Conservation (phyloP, 2,113 vertebrate species). For the Cavia porcellus region DNA sequence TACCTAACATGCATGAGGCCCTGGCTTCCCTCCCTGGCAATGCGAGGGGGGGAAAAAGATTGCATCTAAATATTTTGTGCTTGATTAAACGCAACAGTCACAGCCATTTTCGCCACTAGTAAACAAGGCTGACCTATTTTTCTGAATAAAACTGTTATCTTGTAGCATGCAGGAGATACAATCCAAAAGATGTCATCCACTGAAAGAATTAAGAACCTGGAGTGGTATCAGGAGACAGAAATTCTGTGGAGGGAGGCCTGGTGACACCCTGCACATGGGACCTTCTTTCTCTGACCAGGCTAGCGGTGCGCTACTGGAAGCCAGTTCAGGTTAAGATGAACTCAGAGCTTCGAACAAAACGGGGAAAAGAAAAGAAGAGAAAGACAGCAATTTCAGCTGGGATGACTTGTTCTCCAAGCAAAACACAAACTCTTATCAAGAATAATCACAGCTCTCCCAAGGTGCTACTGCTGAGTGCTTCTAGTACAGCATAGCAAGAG, state of each 20-base stretch:
- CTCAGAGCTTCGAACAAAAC: neutral
- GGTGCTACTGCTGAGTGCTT: neutral
- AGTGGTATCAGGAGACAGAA: neutral
- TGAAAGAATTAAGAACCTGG: neutral
- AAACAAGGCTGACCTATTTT: neutral
- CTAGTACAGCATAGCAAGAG: neutral
- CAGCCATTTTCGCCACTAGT: neutral
- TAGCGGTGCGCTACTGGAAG: neutral
- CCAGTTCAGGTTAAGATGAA: neutral
- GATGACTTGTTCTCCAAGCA: neutral
- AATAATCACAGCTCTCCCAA: neutral
- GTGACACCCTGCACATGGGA: fast-evolving
- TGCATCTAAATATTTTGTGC: neutral
- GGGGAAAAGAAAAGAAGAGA: fast-evolving
- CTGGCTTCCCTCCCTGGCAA: neutral
- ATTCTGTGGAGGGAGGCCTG: neutral
- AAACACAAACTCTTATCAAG: neutral
- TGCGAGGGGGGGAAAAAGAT: neutral
- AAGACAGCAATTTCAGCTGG: neutral
- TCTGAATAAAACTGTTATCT: neutral
- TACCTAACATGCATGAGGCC: neutral
- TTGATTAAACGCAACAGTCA: neutral
- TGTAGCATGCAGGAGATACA: neutral
- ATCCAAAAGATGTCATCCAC: neutral
- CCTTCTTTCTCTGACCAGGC: neutral